phyloP scores from a whole-genome alignment of 2,113 vertebrate genomes.

The Syngnathus scovelli region DNA sequence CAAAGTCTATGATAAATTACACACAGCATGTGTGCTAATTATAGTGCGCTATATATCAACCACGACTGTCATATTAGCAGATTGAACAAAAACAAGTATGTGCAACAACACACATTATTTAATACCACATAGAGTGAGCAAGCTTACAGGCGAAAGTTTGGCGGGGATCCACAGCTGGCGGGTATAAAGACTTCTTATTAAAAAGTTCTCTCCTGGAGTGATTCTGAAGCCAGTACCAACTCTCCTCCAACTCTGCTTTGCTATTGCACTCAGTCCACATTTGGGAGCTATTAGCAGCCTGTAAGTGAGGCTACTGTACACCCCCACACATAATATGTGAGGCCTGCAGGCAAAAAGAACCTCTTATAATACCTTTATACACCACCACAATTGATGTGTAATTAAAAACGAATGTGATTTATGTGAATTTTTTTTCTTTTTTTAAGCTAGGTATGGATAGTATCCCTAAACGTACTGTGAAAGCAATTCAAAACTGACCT shows the following conservation, averaged over 20 bases:
- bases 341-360: constrained; percentile 45
- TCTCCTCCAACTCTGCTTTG: constrained; percentile 14
- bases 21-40: constrained; percentile 24
- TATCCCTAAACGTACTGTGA: background rate
- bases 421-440: background rate
- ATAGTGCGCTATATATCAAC: background rate
- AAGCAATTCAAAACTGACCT: background rate
- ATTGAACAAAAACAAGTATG: constrained; percentile 14
- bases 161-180: constrained; percentile 42
- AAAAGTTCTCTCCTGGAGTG: constrained; percentile 58
- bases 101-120: constrained; percentile 50
- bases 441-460: background rate
- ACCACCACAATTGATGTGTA: background rate
- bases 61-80: constrained; percentile 27
- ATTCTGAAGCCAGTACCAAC: constrained; percentile 39
- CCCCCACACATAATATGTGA: constrained; percentile 52
- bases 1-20: constrained; percentile 47
- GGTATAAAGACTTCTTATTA: constrained; percentile 71
- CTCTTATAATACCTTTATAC: background rate
- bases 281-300: constrained; percentile 70
- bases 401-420: background rate
- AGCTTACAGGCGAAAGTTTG: constrained; percentile 43
- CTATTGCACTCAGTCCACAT: constrained; percentile 60
- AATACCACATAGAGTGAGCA: constrained; percentile 43
- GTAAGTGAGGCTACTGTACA: constrained; percentile 71